Base-by-base conservation (phyloP, 2,888 invertebrate genomes). In the Spilosoma lubricipeda region DNA sequence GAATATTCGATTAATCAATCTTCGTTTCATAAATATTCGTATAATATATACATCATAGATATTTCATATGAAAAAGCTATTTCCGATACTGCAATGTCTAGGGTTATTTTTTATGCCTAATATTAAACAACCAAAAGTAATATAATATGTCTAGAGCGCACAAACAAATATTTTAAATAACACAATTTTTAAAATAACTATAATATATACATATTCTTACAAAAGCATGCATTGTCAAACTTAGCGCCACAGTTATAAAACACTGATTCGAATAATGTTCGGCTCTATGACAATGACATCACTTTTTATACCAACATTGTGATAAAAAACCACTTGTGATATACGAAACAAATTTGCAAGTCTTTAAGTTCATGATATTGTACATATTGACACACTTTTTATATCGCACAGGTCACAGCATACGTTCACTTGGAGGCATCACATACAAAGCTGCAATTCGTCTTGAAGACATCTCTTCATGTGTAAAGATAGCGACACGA, bases 121-220 rank as follows among this genome's bases (percentile, higher is more conserved):
- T 33, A 33, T 23, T 69, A 69, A 69, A 7, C 56, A 69, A 56
- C 36, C n/a, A 69, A 70, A 56, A 71, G 30, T 71, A 69, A 66
- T n/a, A 56, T 13, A 67, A 56, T 59, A 42, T 59, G 30, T 45
- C 33, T 15, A 33, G 8, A 48, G 56, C 36, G 36, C 68, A 69
- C n/a, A 52, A 63, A 36, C 33, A 7, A 33, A 36, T 69, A 56
- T 69, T 23, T n/a, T 56, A 69, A 69, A 56, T 71, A 69, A 73
- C 70, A 71, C 52, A 69, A 30, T 63, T 71, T 68, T 71, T 67
- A 48, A 73, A 65, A 70, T 72, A 72, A 73, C 70, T 72, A 52
- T 70, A 11, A 56, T 73, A 73, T 72, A 72, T 77, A 75, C 64
- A 77, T 56, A 71, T 74, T 65, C 72, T 78, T 76, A 74, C 63